Evolutionary conservation across 1,140 invertebrate species (phyloP).

Genomic region (Heliconius hermathena): DNA sequence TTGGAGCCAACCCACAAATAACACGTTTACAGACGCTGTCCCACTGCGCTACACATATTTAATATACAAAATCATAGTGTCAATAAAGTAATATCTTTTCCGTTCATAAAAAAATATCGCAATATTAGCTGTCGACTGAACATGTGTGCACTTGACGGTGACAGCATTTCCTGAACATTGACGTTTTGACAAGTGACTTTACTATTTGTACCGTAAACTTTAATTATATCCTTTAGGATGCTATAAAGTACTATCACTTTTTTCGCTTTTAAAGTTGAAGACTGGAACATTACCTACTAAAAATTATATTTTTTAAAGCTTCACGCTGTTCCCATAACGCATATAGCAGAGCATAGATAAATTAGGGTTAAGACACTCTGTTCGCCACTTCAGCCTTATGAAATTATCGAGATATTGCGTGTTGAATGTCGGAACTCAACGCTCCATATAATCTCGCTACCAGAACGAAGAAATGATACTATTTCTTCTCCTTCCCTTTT

Average conservation of each 20-base stretch:
- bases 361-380: too few relatives aligned
- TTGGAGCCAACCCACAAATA: too few relatives aligned
- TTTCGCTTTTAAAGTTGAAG: too few relatives aligned
- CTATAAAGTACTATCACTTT: too few relatives aligned
- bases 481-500: background rate
- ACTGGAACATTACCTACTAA: too few relatives aligned
- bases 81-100: background rate
- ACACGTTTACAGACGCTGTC: too few relatives aligned
- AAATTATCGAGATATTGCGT: background rate
- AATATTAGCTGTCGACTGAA: slow-evolving; percentile 2
- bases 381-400: too few relatives aligned
- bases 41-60: too few relatives aligned
- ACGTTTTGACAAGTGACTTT: background rate
- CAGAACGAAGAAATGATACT: background rate
- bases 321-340: too few relatives aligned
- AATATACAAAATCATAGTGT: background rate
- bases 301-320: too few relatives aligned
- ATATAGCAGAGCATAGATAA: too few relatives aligned
- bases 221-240: background rate
- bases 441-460: background rate
- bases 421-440: background rate
- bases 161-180: background rate
- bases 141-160: background rate
- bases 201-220: background rate
- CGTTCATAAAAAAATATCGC: background rate